Evolutionary conservation across 2,888 invertebrate genomes (phyloP), one percentile per base, ranked within the genome.

Genomic region (Euplagia quadripunctaria): DNA sequence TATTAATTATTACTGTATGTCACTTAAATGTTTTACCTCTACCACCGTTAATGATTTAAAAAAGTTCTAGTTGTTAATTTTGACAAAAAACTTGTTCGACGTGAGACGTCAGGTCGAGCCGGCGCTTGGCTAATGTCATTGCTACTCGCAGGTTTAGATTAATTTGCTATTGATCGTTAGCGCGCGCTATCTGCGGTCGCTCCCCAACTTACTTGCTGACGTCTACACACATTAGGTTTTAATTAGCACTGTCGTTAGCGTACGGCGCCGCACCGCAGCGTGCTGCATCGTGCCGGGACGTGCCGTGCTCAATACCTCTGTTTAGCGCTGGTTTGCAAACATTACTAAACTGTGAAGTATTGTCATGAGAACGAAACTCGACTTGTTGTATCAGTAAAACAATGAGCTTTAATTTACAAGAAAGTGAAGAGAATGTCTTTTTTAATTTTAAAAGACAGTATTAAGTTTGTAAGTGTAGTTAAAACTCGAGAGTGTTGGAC

Each of bases 211-310:
- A 76, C 73, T 81, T 76, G 76, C 41, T 43, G 73, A 58, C 51
- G 17, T 73, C 65, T 78, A 43, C 69, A 65, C 74, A 78, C 78
- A 82, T 83, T 81, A 80, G 86, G 71, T 85, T 79, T 78, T 83
- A 82, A 85, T 87, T 80, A 83, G 79, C 49, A 77, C 67, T 71
- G 64, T 58, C 71, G 65, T 73, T 69, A 73, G 58, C 69, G 68
- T 5, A 43, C n/a, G 63, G 70, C 49, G 69, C 11, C 73, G 67
- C 65, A 43, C 46, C 71, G 65, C 68, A 17, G 41, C 55, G 65
- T 55, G 66, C 43, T 31, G 20, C 58, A 12, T 31, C 16, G 64
- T 41, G 64, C 63, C n/a, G 1, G 20, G 17, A 42, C 46, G 41
- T 61, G 68, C 55, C 68, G n/a, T 12, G 7, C 55, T 61, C 31